Percentiles rank a stretch among this genome's conserved stretches.
phyloP scores from a whole-genome alignment of 2,888 invertebrate genomes.

The Zygothrica quintamaculata region DNA sequence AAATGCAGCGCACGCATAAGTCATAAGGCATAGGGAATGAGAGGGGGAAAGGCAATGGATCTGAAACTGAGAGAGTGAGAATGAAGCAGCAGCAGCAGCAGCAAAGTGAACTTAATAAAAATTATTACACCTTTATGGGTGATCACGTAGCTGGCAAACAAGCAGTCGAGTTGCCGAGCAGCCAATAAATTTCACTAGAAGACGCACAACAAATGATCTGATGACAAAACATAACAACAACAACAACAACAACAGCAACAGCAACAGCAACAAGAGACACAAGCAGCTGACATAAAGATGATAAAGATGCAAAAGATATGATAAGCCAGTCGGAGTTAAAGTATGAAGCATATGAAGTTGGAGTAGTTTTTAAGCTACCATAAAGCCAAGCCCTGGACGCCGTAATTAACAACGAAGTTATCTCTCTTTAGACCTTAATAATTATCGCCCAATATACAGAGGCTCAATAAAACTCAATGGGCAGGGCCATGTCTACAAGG shows the following conservation, averaged over 20 bases:
- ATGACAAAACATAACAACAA: conserved; percentile 30
- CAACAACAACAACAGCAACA: background rate
- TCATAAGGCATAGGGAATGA: conserved; percentile 53
- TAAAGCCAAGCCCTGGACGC: conserved; percentile 41
- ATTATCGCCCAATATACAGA: conserved; percentile 39
- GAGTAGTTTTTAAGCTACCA: background rate
- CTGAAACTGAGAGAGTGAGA: background rate
- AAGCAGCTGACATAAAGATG: conserved; percentile 58
- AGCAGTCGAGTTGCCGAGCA: conserved; percentile 35
- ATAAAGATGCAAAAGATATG: conserved; percentile 52
- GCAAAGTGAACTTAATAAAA: conserved; percentile 79
- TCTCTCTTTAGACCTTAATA: conserved; percentile 39
- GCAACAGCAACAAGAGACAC: background rate
- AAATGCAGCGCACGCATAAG: conserved; percentile 73
- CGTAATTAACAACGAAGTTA: conserved; percentile 42
- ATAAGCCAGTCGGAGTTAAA: conserved; percentile 31
- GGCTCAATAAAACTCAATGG: conserved; percentile 53
- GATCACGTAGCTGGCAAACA: conserved; percentile 81
- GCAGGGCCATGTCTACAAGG: conserved; percentile 32
- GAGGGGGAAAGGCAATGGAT: background rate
- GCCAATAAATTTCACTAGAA: conserved; percentile 77
- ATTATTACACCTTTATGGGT: conserved; percentile 84
- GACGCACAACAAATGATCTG: conserved; percentile 66
- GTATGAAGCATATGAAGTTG: background rate
- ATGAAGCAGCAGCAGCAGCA: conserved; percentile 5